Conservation (phyloP, 2,888 invertebrate species). For the Copidosoma aretas region DNA sequence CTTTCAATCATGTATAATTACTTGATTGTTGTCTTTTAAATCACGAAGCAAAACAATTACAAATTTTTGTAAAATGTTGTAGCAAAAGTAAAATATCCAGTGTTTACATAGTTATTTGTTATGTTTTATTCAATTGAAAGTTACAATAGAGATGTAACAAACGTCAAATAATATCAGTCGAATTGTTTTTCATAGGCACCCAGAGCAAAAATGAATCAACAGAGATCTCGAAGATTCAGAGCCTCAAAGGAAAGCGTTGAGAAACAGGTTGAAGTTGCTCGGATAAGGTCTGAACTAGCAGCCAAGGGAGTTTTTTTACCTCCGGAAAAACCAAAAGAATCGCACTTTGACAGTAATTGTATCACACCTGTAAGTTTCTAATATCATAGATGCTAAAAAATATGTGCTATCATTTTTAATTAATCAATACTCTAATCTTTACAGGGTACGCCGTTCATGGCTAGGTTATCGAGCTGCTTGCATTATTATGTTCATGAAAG, state of each 20-base stretch:
- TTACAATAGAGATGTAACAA: background rate
- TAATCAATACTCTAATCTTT: slow-evolving; percentile 24
- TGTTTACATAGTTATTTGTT: too few species aligned
- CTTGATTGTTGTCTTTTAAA: too few species aligned
- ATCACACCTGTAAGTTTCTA: slow-evolving; percentile 81
- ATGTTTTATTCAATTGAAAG: too few species aligned
- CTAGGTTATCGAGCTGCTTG: slow-evolving; percentile 82
- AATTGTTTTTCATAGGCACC: slow-evolving; percentile 73
- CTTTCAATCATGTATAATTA: background rate
- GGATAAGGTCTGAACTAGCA: slow-evolving; percentile 77
- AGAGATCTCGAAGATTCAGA: slow-evolving; percentile 93
- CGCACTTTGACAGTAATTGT: slow-evolving; percentile 98
- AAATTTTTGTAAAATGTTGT: background rate
- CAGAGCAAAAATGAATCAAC: slow-evolving; percentile 99
- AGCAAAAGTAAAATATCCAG: too few species aligned
- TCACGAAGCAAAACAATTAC: background rate
- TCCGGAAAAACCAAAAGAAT: slow-evolving; percentile 86
- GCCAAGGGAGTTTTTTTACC: slow-evolving; percentile 79
- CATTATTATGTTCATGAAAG: slow-evolving; percentile 89
- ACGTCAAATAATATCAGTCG: background rate
- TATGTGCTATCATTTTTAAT: slow-evolving; percentile 9
- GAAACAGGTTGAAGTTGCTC: slow-evolving; percentile 84
- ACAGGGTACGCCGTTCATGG: slow-evolving; percentile 97
- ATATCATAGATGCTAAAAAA: slow-evolving; percentile 1
- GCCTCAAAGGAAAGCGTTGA: slow-evolving; percentile 94